phyloP scores from a whole-genome alignment of 2,888 invertebrate genomes.

The Cosmia pyralina region DNA sequence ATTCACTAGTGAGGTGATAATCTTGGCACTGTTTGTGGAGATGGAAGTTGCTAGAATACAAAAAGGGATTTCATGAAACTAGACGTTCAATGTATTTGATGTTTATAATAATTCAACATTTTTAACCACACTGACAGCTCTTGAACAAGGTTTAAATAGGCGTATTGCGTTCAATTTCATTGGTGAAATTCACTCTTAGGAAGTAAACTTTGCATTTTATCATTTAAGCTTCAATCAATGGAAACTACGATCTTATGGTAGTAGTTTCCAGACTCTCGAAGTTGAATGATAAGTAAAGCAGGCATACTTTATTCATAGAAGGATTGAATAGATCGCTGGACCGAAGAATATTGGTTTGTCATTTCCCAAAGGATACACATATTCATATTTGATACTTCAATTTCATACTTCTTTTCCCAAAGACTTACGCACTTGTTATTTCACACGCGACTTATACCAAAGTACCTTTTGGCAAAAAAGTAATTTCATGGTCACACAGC shows the following conservation, averaged over 20 bases:
- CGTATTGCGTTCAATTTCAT: background rate
- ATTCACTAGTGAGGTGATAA: constrained; percentile 52
- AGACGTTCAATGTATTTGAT: background rate
- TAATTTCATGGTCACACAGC: constrained; percentile 22
- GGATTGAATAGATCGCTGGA: constrained; percentile 33
- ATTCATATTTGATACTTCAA: constrained; percentile 53
- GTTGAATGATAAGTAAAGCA: constrained; percentile 20
- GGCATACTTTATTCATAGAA: constrained; percentile 27
- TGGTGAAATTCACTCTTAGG: background rate
- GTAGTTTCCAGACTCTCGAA: background rate
- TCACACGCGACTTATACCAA: constrained; percentile 26
- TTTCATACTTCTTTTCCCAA: constrained; percentile 53
- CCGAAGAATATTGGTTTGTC: constrained; percentile 51
- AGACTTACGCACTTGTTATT: constrained; percentile 28
- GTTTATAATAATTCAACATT: background rate
- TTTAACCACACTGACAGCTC: background rate
- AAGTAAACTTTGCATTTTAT: background rate
- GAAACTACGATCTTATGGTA: background rate
- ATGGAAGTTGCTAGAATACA: constrained; percentile 5
- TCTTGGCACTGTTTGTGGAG: constrained; percentile 27
- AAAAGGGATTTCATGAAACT: constrained; percentile 1
- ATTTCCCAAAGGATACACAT: constrained; percentile 40
- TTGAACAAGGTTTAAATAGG: background rate
- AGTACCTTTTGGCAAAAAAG: constrained; percentile 10
- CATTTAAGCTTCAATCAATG: background rate